Evolutionary conservation across 2,113 vertebrate genomes (phyloP).

Genomic region (Nycticebus coucang): DNA sequence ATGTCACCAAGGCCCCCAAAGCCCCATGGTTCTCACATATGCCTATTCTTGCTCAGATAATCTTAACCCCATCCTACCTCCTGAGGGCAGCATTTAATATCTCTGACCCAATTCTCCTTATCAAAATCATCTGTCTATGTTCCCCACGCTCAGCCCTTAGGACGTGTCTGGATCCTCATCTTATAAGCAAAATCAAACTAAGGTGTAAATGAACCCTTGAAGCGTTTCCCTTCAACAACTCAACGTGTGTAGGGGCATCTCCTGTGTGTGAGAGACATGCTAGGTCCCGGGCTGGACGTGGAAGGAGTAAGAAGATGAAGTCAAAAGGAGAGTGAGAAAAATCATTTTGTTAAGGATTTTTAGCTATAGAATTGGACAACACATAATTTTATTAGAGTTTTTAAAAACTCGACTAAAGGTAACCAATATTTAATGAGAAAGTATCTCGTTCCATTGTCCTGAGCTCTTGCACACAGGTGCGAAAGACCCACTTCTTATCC

Average conservation of each 20-base stretch:
- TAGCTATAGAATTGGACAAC: neutral
- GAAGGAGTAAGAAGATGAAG: neutral
- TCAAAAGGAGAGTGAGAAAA: neutral
- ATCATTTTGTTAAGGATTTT: neutral
- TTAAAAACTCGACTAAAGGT: neutral
- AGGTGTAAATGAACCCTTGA: neutral
- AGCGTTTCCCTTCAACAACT: neutral
- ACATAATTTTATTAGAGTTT: neutral
- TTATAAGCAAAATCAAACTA: slow-evolving; percentile 20
- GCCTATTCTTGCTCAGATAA: neutral
- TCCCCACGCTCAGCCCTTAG: neutral
- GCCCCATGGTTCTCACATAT: neutral
- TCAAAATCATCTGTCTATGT: neutral
- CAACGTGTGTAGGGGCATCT: neutral
- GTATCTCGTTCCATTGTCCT: neutral
- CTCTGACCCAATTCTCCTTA: neutral
- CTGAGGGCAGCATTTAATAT: slow-evolving; percentile 7
- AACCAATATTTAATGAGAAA: neutral
- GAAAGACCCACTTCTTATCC: neutral
- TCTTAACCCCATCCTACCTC: neutral
- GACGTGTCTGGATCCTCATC: neutral
- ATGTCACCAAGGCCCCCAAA: neutral
- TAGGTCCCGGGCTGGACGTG: neutral
- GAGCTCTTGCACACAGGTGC: neutral
- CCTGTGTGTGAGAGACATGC: neutral